Evolutionary conservation across 2,888 invertebrate genomes (phyloP).

Genomic region (Amiota minor): DNA sequence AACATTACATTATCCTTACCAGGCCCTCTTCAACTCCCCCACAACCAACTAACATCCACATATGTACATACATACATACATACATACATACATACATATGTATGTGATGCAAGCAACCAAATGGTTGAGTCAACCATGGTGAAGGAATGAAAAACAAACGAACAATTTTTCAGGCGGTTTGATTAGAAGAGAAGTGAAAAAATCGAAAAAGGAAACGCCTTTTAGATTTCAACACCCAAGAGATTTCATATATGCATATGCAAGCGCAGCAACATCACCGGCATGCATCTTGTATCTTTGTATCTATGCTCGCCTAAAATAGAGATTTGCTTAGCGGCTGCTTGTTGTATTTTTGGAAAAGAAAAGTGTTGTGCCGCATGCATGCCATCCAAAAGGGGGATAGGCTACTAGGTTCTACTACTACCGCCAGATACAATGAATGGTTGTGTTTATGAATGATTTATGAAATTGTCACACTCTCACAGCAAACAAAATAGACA

Average conservation of each 20-base stretch:
- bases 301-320: neutral
- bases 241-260: constrained; percentile 1
- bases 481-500: neutral
- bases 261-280: neutral
- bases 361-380: constrained; percentile 14
- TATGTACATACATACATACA: too few species aligned
- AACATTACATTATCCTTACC: neutral
- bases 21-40: neutral
- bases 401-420: neutral
- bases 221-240: constrained; percentile 13
- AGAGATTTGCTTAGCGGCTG: neutral
- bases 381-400: neutral
- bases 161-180: too few species aligned
- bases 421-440: too few species aligned
- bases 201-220: constrained; percentile 4
- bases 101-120: too few species aligned
- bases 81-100: too few species aligned
- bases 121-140: too few species aligned
- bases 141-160: too few species aligned
- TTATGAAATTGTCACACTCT: constrained; percentile 11
- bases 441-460: constrained; percentile 18
- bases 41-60: neutral
- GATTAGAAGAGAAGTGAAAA: neutral
- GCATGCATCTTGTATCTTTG: neutral
- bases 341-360: constrained; percentile 19